Conservation (phyloP, 2,888 invertebrate species). For the Drosophila recens region DNA sequence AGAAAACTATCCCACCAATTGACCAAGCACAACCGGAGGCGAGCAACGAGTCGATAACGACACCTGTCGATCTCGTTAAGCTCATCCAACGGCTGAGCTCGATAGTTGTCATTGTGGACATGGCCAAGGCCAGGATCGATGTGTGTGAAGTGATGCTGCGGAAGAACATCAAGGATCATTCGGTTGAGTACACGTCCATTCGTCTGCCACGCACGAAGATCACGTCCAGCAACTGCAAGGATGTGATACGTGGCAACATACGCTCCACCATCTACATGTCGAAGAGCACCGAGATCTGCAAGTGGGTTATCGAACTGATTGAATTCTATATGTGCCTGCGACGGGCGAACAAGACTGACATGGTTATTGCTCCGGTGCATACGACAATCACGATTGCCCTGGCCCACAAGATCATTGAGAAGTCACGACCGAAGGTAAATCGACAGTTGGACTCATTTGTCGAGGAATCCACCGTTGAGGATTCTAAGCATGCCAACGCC, state of each 20-base stretch:
- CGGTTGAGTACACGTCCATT: slow-evolving; percentile 64
- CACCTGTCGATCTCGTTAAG: slow-evolving; percentile 13
- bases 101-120: slow-evolving; percentile 64
- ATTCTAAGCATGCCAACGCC: background rate
- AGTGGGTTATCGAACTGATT: slow-evolving; percentile 77
- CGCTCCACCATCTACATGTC: slow-evolving; percentile 50
- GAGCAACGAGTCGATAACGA: background rate
- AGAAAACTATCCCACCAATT: slow-evolving; percentile 55
- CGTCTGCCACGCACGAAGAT: slow-evolving; percentile 71
- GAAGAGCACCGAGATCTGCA: slow-evolving; percentile 52
- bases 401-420: slow-evolving; percentile 61
- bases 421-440: background rate
- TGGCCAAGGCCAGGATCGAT: slow-evolving; percentile 66
- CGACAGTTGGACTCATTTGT: background rate
- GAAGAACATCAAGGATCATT: slow-evolving; percentile 10
- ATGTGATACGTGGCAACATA: slow-evolving; percentile 75
- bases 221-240: slow-evolving; percentile 72
- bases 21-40: slow-evolving; percentile 21
- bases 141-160: slow-evolving; percentile 61
- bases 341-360: slow-evolving; percentile 64
- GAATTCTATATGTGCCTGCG: slow-evolving; percentile 69
- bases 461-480: slow-evolving; percentile 1
- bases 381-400: slow-evolving; percentile 82
- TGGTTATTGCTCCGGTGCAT: slow-evolving; percentile 81
- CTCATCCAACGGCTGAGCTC: slow-evolving; percentile 42